phyloP scores from a whole-genome alignment of 2,888 invertebrate species.

The Yponomeuta sedellus region DNA sequence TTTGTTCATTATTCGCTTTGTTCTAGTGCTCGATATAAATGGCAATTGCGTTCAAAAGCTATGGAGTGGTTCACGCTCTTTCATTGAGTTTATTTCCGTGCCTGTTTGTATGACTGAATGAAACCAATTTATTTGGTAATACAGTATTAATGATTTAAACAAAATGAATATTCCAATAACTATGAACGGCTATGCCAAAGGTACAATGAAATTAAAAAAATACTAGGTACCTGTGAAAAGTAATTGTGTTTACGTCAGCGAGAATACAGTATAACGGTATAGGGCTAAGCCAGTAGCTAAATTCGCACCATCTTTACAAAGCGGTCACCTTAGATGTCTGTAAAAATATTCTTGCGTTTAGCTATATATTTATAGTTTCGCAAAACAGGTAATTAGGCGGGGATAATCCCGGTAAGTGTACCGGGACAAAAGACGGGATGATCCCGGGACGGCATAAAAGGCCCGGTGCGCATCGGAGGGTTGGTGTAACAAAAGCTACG shows the following conservation, averaged over 20 bases:
- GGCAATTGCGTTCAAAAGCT: constrained; percentile 36
- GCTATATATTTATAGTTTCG: constrained; percentile 56
- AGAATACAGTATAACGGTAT: constrained; percentile 20
- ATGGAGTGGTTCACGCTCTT: constrained; percentile 41
- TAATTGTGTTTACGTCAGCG: constrained; percentile 33
- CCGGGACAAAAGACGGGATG: constrained; percentile 51
- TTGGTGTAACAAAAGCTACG: constrained; percentile 48
- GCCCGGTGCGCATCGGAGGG: constrained; percentile 55
- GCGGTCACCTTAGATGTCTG: constrained; percentile 43
- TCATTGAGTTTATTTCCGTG: constrained; percentile 21
- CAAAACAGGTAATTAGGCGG: constrained; percentile 68
- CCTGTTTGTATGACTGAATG: constrained; percentile 20
- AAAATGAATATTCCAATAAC: no score
- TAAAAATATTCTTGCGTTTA: constrained; percentile 42
- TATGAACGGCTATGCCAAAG: not conserved
- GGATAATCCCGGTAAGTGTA: constrained; percentile 62
- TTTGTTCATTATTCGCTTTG: constrained; percentile 59
- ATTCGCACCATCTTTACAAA: constrained; percentile 29
- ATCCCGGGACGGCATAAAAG: constrained; percentile 38
- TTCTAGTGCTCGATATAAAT: constrained; percentile 36
- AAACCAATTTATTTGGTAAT: not conserved
- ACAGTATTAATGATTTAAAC: not conserved
- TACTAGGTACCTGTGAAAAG: not conserved
- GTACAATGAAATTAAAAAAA: not conserved
- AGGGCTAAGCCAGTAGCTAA: constrained; percentile 32